Evolutionary conservation across 2,888 invertebrate species (phyloP).

Genomic region (Coelinius sp.): DNA sequence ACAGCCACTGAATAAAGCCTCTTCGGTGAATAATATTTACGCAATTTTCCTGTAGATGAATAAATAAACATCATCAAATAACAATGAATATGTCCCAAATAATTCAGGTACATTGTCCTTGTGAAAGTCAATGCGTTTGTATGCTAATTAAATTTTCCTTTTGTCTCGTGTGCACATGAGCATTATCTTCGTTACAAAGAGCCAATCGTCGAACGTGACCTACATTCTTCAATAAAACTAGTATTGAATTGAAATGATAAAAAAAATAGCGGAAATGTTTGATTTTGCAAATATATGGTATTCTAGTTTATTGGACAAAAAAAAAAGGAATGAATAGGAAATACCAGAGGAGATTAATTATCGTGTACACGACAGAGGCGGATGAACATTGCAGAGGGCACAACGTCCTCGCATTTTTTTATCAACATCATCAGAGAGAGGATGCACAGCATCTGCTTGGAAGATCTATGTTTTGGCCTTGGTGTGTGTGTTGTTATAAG

Average conservation of each 20-base stretch:
- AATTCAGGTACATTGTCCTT: neutral
- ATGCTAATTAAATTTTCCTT: conserved; percentile 4
- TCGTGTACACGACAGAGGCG: conserved; percentile 30
- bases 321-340: conserved; percentile 22
- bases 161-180: conserved; percentile 15
- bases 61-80: conserved; percentile 6
- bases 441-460: conserved; percentile 50
- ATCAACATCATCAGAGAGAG: conserved; percentile 37
- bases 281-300: neutral
- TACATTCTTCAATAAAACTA: conserved; percentile 51
- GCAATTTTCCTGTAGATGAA: conserved; percentile 1
- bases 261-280: neutral
- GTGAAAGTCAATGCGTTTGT: conserved; percentile 11
- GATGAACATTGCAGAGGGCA: conserved; percentile 29
- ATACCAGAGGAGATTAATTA: conserved; percentile 23
- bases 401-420: conserved; percentile 56
- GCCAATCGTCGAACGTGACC: conserved; percentile 50
- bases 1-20: conserved; percentile 2
- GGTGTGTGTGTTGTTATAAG: conserved; percentile 41
- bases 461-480: conserved; percentile 53
- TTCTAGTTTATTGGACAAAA: neutral
- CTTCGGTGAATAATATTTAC: neutral
- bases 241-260: conserved; percentile 7
- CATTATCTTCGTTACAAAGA: conserved; percentile 57
- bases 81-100: conserved; percentile 3